phyloP scores from a whole-genome alignment of 2,888 invertebrate species.

The Drosophila nigricruria region DNA sequence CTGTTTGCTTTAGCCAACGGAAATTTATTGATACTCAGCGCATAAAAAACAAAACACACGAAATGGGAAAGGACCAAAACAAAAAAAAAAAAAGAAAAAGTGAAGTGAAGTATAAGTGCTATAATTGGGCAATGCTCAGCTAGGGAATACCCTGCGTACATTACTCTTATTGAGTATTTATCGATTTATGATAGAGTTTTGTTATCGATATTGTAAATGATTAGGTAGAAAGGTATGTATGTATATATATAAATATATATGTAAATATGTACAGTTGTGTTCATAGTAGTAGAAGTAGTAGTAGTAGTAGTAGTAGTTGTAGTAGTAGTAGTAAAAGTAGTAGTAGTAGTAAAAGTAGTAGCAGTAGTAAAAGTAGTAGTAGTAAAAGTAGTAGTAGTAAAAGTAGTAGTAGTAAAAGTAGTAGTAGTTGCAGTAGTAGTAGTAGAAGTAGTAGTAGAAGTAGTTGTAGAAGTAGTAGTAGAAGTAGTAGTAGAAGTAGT shows the following conservation, averaged over 20 bases:
- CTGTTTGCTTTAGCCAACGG: slow-evolving; percentile 57
- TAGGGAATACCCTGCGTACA: neutral
- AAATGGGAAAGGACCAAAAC: slow-evolving; percentile 55
- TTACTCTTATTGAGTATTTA: neutral
- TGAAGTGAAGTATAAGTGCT: slow-evolving; percentile 2
- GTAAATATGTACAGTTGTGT: neutral
- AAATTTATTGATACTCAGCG: slow-evolving; percentile 76
- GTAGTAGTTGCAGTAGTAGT: neutral
- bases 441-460: neutral
- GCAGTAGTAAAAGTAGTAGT: neutral
- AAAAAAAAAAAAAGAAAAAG: slow-evolving; percentile 23
- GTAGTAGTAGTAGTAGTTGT: neutral
- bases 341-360: too few species aligned
- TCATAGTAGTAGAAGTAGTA: neutral
- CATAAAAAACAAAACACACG: slow-evolving; percentile 40
- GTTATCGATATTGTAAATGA: neutral
- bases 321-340: neutral
- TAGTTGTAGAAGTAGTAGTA: neutral
- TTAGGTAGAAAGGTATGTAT: too few species aligned
- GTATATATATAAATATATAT: neutral
- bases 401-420: neutral
- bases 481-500: neutral
- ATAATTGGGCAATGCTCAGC: neutral
- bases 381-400: neutral
- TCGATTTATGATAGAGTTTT: neutral